Evolutionary conservation across 1,140 invertebrate species (phyloP), one percentile per base, ranked within the genome.

Genomic region (Mizuhopecten yessoensis): DNA sequence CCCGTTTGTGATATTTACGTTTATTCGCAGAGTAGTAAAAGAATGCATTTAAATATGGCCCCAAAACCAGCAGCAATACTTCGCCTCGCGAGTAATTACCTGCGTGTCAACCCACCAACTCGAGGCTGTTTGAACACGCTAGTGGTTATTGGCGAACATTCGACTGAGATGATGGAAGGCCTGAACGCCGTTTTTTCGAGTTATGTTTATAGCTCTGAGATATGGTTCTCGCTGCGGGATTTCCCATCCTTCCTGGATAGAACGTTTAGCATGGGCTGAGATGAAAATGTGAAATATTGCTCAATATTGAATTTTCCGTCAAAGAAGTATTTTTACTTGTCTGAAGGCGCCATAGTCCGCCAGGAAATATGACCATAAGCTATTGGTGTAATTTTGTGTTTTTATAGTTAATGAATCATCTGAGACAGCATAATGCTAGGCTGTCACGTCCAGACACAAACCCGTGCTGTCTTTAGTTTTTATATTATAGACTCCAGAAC

Each of bases 281-380:
- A 75, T n/a, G 57, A 75, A 75, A 75, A 75, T 75, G 57, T 75
- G 57, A 75, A 75, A 75, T 75, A 75, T 75, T n/a, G n/a, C 29
- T 75, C 57, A 75, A 75, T 75, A 75, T 29, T 29, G 57, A 75
- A 75, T 75, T 75, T 75, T 75, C 23, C 57, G 57, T 75, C 57
- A 75, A 75, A 75, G 57, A 75, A 75, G 57, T 75, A 75, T 29
- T 75, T 75, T 75, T 75, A 29, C 57, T 29, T 75, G 57, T 75
- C 57, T 29, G n/a, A 75, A 75, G 57, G 57, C 57, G 57, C 57
- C 57, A n/a, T 13, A 75, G 23, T n/a, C 57, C 23, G 11, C 57
- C 3, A 13, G 57, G 23, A 75, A 75, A 75, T 75, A 75, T 75
- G 57, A 75, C n/a, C 57, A 75, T 75, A 75, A 75, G 57, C 23